These are phyloP conservation scores for Hyles euphorbiae DNA, from an alignment of 1,140 invertebrate species.

Conservation along the genomic window DNA sequence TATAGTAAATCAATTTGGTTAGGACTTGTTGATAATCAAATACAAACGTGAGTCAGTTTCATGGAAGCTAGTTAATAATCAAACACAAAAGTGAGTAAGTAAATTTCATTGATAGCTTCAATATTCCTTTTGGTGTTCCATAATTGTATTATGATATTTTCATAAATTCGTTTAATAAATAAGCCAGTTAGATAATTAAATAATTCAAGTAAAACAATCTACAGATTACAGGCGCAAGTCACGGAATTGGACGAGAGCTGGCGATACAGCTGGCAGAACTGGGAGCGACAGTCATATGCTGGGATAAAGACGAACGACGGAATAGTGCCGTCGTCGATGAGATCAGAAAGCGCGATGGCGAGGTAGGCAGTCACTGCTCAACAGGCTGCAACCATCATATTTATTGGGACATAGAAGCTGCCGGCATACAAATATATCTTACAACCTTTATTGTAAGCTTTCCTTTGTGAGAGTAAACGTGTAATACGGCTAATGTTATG, in stretches of 20 bases:
- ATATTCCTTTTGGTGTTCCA: too few species aligned
- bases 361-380: conserved; percentile 25
- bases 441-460: background rate
- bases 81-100: too few species aligned
- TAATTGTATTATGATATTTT: too few species aligned
- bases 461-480: background rate
- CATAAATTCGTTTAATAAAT: too few species aligned
- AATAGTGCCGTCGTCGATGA: conserved; percentile 76
- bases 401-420: background rate
- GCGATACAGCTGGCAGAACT: conserved; percentile 82
- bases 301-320: conserved; percentile 83
- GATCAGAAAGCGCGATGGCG: conserved; percentile 69
- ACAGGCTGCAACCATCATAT: background rate
- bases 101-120: too few species aligned
- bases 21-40: too few species aligned
- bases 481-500: background rate
- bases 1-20: too few species aligned
- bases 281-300: conserved; percentile 84
- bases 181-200: too few species aligned
- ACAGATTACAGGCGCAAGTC: conserved; percentile 87
- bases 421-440: too few species aligned
- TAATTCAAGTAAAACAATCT: background rate
- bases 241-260: conserved; percentile 87
- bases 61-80: too few species aligned
- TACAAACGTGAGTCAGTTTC: too few species aligned